Evolutionary conservation across 2,888 invertebrate genomes (phyloP), one percentile per base, ranked within the genome.

Genomic region (Cecidostiba fungosa): DNA sequence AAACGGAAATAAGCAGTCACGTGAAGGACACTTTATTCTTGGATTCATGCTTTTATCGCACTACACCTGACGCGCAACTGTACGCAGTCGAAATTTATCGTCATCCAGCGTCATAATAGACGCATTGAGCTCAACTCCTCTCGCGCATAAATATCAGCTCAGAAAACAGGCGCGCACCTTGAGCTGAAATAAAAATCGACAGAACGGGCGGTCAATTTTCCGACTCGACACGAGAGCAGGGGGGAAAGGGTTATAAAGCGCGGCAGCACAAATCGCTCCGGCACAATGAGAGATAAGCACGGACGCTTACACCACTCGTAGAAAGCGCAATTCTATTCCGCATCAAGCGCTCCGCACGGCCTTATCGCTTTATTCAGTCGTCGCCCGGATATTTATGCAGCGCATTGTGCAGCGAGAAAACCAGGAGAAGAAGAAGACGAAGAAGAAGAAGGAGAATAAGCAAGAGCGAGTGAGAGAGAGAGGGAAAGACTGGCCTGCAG

Each of bases 281-380:
- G 36, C 54, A 74, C 70, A 73, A 32, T 36, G 73, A 43, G n/a
- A 78, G 84, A 83, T 83, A 83, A 72, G 70, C 76, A 39, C 72
- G 29, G 62, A 39, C 12, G 54, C 36, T 8, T 14, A 47, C 16
- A 59, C 16, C 10, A 3, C 66, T 19, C 23, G 50, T n/a, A 73
- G 62, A 85, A 81, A 79, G 76, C 79, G 80, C 59, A 85, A 81
- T 81, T 77, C 77, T 85, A 77, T 85, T 77, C 47, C 74, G 69
- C 76, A 32, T 79, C 66, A n/a, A 59, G 54, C 54, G 54, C 72
- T 36, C 66, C 16, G 29, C 29, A 23, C 5, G 32, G 77, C 23
- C 85, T 85, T 83, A 86, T 84, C 81, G 86, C 84, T 81, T 86
- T 86, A 86, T 86, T 86, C 84, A 84, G 81, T 83, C 80, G 82